phyloP scores from a whole-genome alignment of 2,113 vertebrate genomes.

The Catharus minimus region DNA sequence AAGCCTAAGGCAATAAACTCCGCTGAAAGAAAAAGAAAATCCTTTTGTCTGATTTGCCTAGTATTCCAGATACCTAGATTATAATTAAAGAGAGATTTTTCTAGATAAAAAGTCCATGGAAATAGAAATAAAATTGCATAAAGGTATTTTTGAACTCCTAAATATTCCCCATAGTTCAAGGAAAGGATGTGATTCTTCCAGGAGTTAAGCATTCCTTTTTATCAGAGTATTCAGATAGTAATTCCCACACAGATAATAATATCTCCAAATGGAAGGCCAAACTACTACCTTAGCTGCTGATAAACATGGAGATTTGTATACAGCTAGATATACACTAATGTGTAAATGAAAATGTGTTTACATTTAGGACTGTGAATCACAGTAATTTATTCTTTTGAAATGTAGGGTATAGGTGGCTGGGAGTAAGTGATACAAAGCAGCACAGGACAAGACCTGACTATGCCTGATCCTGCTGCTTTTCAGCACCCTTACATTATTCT shows the following conservation, averaged over 20 bases:
- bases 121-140: background rate
- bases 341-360: background rate
- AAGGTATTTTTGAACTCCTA: background rate
- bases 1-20: slow-evolving; percentile 8
- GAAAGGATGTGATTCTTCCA: background rate
- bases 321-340: background rate
- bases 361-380: background rate
- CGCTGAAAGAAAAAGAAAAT: background rate
- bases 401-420: background rate
- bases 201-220: background rate
- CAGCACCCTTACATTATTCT: background rate
- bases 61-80: background rate
- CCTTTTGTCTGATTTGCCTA: background rate
- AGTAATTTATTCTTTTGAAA: background rate
- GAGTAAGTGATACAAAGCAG: background rate
- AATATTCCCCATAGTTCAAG: background rate
- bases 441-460: background rate
- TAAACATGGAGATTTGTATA: background rate
- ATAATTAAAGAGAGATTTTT: background rate
- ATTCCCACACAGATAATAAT: background rate
- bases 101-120: background rate
- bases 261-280: background rate
- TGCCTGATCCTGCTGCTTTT: background rate
- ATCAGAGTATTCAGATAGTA: background rate
- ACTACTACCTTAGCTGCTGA: background rate